Base-by-base conservation (phyloP, 2,888 invertebrate genomes). In the Orthonevra nobilis region DNA sequence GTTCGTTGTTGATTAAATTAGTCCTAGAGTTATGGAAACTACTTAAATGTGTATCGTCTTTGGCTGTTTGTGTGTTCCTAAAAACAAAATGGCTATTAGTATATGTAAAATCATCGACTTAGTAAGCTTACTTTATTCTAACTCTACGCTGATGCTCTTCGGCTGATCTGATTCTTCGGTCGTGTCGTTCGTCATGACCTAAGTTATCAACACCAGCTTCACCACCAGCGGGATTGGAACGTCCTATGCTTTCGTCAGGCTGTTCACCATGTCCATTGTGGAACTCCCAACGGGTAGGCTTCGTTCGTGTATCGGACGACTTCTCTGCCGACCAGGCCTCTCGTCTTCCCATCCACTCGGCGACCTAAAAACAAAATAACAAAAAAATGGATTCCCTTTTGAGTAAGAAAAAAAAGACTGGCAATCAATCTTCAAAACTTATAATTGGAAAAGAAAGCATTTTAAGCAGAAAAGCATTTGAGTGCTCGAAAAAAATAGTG, bases 281-380 rank as follows among this genome's bases (percentile, higher is more conserved):
- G 86, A 94, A 94, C 85, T 93, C 93, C 94, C 94, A 94, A 84
- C 93, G 92, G 60, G 92, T 92, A 82, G 93, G 92, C 86, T 92
- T 92, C 83, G 92, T 92, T 88, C 92, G 90, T 86, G 91, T 90
- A 89, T 92, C 92, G 85, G 86, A 83, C 84, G 88, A 87, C 85
- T 91, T 92, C 87, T 95, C 95, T 34, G 95, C 95, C 85, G 95
- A 95, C 96, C 96, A 96, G 23, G 96, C 96, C 90, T 96, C 95
- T 86, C 94, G 92, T 86, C 93, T 90, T 85, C 93, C 92, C 86
- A 90, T 90, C 94, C 94, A 94, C 86, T 94, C 94, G 81, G 92
- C 93, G 84, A 89, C 89, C 89, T 89, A 66, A 2, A 56, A 81
- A 63, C 32, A 17, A 52, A 30, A 68, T 3, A 38, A 36, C 10